Conservation (phyloP, 2,888 invertebrate genomes). For the Drosophila conformis region DNA sequence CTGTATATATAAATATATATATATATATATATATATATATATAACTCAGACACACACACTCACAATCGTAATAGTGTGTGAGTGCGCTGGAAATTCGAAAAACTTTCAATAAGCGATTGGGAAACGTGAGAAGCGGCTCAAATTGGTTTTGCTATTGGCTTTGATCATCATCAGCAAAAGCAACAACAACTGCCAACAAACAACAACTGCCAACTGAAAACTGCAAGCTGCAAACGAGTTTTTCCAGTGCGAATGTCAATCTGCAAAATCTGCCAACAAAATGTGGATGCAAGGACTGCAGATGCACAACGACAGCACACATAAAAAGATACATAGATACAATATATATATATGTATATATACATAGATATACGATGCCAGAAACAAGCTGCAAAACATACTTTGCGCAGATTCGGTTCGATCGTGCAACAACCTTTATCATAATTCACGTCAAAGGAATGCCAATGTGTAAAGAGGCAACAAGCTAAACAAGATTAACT, state of each 20-base stretch:
- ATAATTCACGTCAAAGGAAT: conserved; percentile 13
- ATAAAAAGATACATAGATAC: conserved; percentile 4
- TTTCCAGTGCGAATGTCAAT: conserved; percentile 71
- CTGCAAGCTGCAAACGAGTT: conserved; percentile 54
- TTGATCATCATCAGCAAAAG: conserved; percentile 46
- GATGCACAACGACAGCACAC: conserved; percentile 38
- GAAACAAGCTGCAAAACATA: conserved; percentile 16
- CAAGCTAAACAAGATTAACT: neutral
- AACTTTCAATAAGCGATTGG: conserved; percentile 70
- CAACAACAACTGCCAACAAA: conserved; percentile 10
- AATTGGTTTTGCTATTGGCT: conserved; percentile 62
- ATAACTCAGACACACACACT: neutral
- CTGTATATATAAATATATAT: conserved; percentile 6
- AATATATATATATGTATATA: neutral
- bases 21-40: conserved; percentile 3
- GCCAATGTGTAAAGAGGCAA: neutral
- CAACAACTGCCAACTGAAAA: conserved; percentile 1
- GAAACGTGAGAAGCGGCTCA: conserved; percentile 65
- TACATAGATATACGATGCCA: neutral
- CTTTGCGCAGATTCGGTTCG: conserved; percentile 2
- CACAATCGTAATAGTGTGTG: conserved; percentile 1
- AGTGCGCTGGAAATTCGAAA: conserved; percentile 59
- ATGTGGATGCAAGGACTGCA: conserved; percentile 44
- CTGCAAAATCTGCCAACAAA: conserved; percentile 30
- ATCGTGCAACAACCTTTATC: conserved; percentile 23